Evolutionary conservation across 2,888 invertebrate species (phyloP).

Genomic region (Tetranychus truncatus): DNA sequence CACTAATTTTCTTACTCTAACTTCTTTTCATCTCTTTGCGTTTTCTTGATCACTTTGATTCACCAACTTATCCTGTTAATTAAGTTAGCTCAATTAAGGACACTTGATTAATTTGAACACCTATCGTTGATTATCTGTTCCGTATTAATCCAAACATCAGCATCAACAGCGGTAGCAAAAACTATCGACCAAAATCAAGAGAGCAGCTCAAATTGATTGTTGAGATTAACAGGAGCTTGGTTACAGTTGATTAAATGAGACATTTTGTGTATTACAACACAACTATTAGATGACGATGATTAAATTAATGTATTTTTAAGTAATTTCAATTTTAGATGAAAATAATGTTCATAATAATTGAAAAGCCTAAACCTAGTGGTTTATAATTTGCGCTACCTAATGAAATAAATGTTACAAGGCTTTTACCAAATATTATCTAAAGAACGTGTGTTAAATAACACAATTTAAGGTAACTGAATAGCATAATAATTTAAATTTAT

Average conservation of each 20-base stretch:
- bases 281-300: background rate
- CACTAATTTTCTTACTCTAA: background rate
- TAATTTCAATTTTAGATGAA: background rate
- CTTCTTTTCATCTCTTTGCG: background rate
- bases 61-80: background rate
- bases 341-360: slow-evolving; percentile 5
- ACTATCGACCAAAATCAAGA: background rate
- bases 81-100: background rate
- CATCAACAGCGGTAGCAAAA: no score
- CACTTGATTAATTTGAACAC: background rate
- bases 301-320: background rate
- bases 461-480: no score
- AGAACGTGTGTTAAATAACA: no score
- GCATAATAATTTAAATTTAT: no score
- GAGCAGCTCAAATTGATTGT: background rate
- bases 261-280: background rate
- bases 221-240: no score
- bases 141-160: background rate
- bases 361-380: background rate
- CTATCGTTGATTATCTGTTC: background rate
- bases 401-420: no score
- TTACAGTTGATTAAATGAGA: background rate
- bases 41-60: background rate
- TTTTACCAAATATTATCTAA: no score
- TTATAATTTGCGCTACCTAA: no score